Evolutionary conservation across 2,113 vertebrate species (phyloP), one percentile per base, ranked within the genome.

Genomic region (Hyla sarda): DNA sequence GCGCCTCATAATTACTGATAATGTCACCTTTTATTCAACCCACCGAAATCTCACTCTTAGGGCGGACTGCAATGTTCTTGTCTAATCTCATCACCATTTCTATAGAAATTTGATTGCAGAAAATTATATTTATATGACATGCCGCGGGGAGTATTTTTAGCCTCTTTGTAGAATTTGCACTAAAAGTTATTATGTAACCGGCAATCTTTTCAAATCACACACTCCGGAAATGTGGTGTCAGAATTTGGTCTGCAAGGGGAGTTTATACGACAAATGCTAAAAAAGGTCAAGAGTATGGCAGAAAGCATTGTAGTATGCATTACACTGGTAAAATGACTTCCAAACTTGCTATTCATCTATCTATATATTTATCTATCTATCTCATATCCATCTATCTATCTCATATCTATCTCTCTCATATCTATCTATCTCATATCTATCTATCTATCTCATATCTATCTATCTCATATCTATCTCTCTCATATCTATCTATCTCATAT

Each of bases 51-150:
- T 73, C 11, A 45, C 30, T 30, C n/a, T 12, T 37, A 13, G 30
- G n/a, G 37, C n/a, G 82, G 58, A 47, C 69, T 84, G 50, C 75
- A 84, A 84, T 84, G 82, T 84, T 84, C 82, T 84, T 75, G 71
- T 74, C 71, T 84, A 45, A 84, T 84, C 32, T 84, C 69, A 84
- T 74, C 82, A 74, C 52, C 37, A 30, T 69, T 82, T 14, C 62
- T 34, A 11, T 25, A 52, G 10, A 69, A 16, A n/a, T 32, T 48
- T 82, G 80, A 82, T 52, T 82, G 80, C 62, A 13, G 37, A 50
- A 69, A 82, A 82, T 82, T 82, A 82, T 67, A 82, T 82, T 45
- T 82, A 69, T 71, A 71, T 82, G 80, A 52, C 45, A 71, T 71
- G 65, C 47, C 28, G 16, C 12, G 28, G 16, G 13, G 41, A 30